Base-by-base conservation (phyloP, 2,888 invertebrate species). In the Diachrysia chrysitis region DNA sequence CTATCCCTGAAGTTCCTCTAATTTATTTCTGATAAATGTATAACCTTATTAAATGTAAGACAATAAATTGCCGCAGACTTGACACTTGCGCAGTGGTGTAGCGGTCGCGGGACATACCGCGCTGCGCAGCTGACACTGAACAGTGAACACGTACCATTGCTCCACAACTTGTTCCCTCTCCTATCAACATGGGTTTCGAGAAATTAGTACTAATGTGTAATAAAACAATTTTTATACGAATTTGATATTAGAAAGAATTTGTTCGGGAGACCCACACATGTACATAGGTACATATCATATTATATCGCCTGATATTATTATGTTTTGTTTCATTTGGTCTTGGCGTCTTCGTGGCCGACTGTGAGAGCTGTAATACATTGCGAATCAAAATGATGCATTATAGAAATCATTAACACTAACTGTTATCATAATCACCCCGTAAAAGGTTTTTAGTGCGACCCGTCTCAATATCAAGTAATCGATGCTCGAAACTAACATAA, bases 241-340 rank as follows among this genome's bases (percentile, higher is more conserved):
- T 91, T 91, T 89, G 88, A 90, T 90, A 90, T 87, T 88, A 88
- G 82, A 74, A 53, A 65, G 53, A 62, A 67, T 70, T 72, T 57
- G 70, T 51, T 51, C 21, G 73, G 72, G 79, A 76, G 73, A 68
- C 82, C 81, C 79, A 71, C 77, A 56, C 58, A 66, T 85, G 83
- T 86, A 84, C 80, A 83, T 83, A 73, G 78, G 88, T 87, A 89
- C 92, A 92, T 92, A 92, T 92, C 91, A 90, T 78, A 77, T 66
- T 86, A 86, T 89, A 88, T 90, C 87, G 69, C 71, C 68, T 77
- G 81, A 82, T 81, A 81, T 81, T 82, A 82, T 67, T 42, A 23
- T 21, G 23, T 66, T 63, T 51, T 66, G 48, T 75, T 85, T 55
- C 60, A 68, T 71, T 66, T 54, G 64, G 54, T 73, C 53, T 60